A percentile compares a stretch with the other conserved stretches of the same genome.
These are phyloP conservation scores for Delphinus delphis DNA, from an alignment of 2,113 vertebrate species.

Conservation along the genomic window DNA sequence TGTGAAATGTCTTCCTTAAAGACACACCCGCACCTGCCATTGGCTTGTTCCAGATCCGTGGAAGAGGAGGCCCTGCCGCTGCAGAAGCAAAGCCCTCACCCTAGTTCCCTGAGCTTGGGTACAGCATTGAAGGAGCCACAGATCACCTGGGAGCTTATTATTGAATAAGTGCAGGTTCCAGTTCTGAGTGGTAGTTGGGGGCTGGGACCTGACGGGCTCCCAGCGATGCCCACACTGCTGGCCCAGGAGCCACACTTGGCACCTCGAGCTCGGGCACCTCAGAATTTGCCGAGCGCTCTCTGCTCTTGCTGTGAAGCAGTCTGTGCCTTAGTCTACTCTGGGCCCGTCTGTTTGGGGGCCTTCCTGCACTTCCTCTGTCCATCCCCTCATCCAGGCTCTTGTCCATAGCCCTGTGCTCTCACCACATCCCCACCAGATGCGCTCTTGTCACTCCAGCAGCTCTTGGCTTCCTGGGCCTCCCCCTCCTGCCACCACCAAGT, in stretches of 20 bases:
- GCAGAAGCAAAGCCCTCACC: background rate
- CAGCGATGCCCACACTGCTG: background rate
- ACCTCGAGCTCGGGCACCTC: background rate
- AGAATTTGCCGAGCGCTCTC: background rate
- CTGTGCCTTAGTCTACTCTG: background rate
- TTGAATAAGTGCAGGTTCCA: background rate
- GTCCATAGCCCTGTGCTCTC: too few species aligned
- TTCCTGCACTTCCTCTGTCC: background rate
- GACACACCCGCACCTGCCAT: accelerated
- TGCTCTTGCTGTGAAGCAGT: background rate
- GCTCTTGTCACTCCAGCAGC: background rate
- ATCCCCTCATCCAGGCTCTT: background rate
- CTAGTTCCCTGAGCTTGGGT: background rate
- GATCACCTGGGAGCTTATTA: background rate
- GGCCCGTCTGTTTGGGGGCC: background rate
- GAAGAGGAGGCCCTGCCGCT: background rate
- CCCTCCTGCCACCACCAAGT: background rate
- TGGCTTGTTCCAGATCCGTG: background rate
- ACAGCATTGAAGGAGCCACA: background rate
- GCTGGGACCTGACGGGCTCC: background rate
- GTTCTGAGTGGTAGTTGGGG: background rate
- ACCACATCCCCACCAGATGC: background rate
- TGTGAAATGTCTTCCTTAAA: background rate
- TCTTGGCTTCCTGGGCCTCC: too few species aligned
- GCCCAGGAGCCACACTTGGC: background rate